Conservation (phyloP, 2,113 vertebrate species). For the Tragelaphus scriptus region DNA sequence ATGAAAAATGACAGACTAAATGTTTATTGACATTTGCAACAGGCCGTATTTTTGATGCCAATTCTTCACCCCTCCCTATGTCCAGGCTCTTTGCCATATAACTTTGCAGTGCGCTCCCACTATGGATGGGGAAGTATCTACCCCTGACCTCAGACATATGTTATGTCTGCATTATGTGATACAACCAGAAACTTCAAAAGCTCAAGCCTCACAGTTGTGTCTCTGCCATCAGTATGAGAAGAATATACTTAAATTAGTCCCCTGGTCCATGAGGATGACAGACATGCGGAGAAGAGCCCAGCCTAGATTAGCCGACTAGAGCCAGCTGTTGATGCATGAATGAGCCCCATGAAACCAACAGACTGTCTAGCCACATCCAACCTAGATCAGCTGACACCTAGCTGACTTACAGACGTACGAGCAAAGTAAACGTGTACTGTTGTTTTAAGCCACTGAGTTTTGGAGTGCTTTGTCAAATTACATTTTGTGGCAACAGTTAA, state of each 20-base stretch:
- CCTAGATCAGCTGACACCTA: neutral
- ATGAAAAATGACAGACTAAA: neutral
- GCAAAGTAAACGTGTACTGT: neutral
- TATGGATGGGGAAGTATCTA: neutral
- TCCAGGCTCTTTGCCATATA: neutral
- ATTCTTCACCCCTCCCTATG: neutral
- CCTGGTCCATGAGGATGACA: neutral
- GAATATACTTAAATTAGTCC: neutral
- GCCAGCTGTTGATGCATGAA: neutral
- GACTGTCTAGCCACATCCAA: neutral
- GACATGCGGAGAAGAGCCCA: neutral
- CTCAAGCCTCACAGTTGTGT: neutral
- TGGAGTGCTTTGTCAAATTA: neutral
- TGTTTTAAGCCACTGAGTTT: neutral
- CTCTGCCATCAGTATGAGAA: neutral
- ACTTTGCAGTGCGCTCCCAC: neutral
- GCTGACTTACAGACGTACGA: neutral
- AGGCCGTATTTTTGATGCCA: neutral
- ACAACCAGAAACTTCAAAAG: constrained; percentile 1
- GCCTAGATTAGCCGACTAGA: neutral
- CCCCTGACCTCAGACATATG: neutral
- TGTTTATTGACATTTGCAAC: neutral
- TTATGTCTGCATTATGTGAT: neutral
- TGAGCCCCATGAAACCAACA: neutral
- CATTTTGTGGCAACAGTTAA: neutral